Conservation (phyloP, 92 coral and sea anemone species). For the Virgularia gustaviana region DNA sequence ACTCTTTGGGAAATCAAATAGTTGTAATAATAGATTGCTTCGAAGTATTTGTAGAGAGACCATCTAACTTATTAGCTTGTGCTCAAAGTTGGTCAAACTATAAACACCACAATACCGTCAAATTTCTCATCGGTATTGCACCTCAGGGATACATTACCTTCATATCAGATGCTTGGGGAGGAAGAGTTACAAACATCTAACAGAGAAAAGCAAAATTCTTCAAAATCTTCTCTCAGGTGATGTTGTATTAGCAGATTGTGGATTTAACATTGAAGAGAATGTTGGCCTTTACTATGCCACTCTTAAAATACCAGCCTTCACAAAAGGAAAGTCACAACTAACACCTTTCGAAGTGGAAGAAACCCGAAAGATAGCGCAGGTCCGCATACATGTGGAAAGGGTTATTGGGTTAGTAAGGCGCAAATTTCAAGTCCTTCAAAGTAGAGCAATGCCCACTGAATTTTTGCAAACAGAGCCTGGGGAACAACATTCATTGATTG, state of each 20-base stretch:
- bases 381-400: conserved; percentile 17
- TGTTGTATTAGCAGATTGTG: no score
- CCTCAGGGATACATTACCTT: background rate
- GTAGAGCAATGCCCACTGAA: conserved; percentile 35
- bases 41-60: no score
- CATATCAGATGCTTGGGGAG: conserved; percentile 5
- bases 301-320: conserved; percentile 21
- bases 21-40: no score
- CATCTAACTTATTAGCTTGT: conserved; percentile 45
- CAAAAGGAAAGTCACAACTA: no score
- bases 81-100: conserved; percentile 51
- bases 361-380: conserved; percentile 11
- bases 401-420: conserved; percentile 8
- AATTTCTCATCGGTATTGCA: conserved; percentile 28
- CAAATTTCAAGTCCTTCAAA: conserved; percentile 15
- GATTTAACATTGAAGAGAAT: background rate
- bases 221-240: background rate
- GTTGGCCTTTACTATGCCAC: conserved; percentile 4
- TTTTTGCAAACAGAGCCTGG: conserved; percentile 16
- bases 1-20: no score
- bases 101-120: conserved; percentile 55
- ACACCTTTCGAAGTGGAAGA: conserved; percentile 30
- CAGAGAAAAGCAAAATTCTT: background rate
- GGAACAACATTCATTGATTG: conserved; percentile 31
- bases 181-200: background rate